These are phyloP conservation scores for Nothocercus nigrocapillus DNA, from an alignment of 2,113 vertebrate species.

Conservation along the genomic window DNA sequence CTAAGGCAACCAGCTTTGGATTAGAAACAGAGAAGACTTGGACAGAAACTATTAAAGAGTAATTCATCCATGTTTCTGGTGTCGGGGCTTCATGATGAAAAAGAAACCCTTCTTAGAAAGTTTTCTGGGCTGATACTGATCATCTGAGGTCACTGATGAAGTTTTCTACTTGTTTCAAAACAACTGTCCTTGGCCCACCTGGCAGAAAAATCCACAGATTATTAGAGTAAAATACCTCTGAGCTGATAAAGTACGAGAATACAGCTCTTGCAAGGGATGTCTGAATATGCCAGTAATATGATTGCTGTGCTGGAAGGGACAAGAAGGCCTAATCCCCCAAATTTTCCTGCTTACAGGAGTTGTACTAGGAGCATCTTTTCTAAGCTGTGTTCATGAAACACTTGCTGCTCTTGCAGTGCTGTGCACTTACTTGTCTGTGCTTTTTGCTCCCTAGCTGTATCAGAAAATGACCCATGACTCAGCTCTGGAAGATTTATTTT, in stretches of 20 bases:
- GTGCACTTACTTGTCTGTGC: background rate
- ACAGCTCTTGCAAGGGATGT: background rate
- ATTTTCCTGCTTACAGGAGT: background rate
- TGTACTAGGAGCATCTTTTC: background rate
- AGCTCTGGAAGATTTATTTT: slow-evolving; percentile 1
- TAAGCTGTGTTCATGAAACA: background rate
- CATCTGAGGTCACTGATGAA: background rate
- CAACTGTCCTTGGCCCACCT: background rate
- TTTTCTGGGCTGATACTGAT: background rate
- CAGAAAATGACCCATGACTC: background rate
- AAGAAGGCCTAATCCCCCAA: background rate
- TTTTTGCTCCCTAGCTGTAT: background rate
- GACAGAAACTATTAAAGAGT: background rate
- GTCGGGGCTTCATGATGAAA: background rate
- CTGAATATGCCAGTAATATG: background rate
- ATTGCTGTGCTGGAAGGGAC: background rate
- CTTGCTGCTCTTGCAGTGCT: background rate
- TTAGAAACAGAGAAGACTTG: background rate
- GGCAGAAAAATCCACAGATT: background rate
- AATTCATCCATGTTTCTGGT: background rate
- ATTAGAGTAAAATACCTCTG: background rate
- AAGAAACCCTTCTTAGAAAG: background rate
- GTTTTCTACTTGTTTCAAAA: background rate
- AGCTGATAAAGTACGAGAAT: background rate
- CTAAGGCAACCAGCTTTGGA: background rate